These are phyloP conservation scores for Trilocha varians DNA, from an alignment of 2,888 invertebrate genomes.

Conservation along the genomic window DNA sequence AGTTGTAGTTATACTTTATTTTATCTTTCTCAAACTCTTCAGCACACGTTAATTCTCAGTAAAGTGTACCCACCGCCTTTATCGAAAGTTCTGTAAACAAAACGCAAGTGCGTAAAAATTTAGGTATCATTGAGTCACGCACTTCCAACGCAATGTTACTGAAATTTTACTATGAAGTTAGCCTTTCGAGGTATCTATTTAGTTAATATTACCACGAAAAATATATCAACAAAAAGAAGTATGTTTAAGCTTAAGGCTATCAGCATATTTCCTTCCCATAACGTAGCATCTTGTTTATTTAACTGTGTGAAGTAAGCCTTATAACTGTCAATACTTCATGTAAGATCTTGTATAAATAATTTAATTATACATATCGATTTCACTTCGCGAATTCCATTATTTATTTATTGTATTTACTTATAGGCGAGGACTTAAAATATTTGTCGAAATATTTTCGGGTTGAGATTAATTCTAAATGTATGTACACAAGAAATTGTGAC, in stretches of 20 bases:
- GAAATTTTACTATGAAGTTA: not conserved
- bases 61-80: no score
- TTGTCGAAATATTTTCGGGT: no score
- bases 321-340: not conserved
- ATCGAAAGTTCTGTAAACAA: not conserved
- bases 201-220: no score
- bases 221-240: not conserved
- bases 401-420: no score
- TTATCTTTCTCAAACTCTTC: no score
- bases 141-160: not conserved
- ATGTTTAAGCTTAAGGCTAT: not conserved
- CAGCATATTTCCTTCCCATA: not conserved
- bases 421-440: no score
- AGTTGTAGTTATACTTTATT: no score
- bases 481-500: not conserved
- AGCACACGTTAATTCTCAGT: no score
- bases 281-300: not conserved
- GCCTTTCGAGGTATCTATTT: not conserved
- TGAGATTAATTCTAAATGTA: no score
- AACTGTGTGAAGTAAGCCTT: not conserved
- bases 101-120: not conserved
- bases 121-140: not conserved
- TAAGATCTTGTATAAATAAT: no score
- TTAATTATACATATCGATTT: no score
- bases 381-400: no score